These are phyloP conservation scores for Saccostrea glomerata DNA, from an alignment of 1,140 invertebrate species.

Conservation along the genomic window DNA sequence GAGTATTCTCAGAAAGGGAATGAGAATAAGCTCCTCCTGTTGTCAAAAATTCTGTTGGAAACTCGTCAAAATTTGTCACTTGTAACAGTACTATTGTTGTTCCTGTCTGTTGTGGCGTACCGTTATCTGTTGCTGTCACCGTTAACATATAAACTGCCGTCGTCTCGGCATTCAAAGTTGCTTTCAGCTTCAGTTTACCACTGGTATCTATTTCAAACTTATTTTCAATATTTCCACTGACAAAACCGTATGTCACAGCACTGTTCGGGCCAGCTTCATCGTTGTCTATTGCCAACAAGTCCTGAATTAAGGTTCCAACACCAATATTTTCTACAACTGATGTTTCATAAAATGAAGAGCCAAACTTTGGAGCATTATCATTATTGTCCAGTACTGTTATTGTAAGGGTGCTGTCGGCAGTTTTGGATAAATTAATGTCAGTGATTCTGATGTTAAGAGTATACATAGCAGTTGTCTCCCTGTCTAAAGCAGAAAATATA, in stretches of 20 bases:
- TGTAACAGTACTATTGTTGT: slow-evolving; percentile 60
- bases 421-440: slow-evolving; percentile 53
- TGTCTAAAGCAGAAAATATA: slow-evolving; percentile 54
- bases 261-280: slow-evolving; percentile 84
- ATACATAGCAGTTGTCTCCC: slow-evolving; percentile 59
- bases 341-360: slow-evolving; percentile 53
- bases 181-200: slow-evolving; percentile 44
- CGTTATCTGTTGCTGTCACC: slow-evolving; percentile 61
- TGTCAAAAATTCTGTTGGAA: slow-evolving; percentile 57
- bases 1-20: slow-evolving; percentile 87
- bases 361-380: slow-evolving; percentile 92
- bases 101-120: slow-evolving; percentile 49
- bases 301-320: slow-evolving; percentile 93
- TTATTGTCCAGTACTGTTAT: slow-evolving; percentile 87
- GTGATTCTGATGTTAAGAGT: slow-evolving; percentile 49
- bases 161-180: slow-evolving; percentile 44
- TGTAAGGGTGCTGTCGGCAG: slow-evolving; percentile 51
- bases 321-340: slow-evolving; percentile 82
- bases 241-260: slow-evolving; percentile 30
- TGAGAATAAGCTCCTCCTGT: slow-evolving; percentile 85
- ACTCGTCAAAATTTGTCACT: slow-evolving; percentile 61
- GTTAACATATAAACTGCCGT: slow-evolving; percentile 56
- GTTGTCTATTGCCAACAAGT: slow-evolving; percentile 93
- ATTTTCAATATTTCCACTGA: slow-evolving; percentile 42
- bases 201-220: slow-evolving; percentile 40